These are phyloP conservation scores for Brachymystax lenok DNA, from an alignment of 2,797 vertebrate species.

Conservation along the genomic window DNA sequence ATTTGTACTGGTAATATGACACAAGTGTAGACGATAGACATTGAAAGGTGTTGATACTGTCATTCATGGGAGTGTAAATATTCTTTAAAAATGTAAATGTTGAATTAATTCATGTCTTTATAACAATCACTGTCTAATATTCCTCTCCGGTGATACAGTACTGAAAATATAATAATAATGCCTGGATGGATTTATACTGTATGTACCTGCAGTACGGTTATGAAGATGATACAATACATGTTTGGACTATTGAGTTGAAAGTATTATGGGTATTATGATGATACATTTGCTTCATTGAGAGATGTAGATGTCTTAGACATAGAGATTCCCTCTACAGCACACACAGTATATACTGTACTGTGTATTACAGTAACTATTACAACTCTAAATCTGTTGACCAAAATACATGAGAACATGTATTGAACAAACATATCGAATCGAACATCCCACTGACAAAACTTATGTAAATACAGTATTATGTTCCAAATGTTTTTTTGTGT, in stretches of 20 bases:
- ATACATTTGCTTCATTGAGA: constrained; percentile 28
- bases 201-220: constrained; percentile 28
- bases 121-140: constrained; percentile 46
- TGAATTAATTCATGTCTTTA: constrained; percentile 55
- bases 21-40: constrained; percentile 40
- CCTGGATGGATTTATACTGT: constrained; percentile 5
- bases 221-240: constrained; percentile 40
- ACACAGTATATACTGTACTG: not conserved
- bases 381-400: not conserved
- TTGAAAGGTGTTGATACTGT: constrained; percentile 46
- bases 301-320: constrained; percentile 14
- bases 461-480: not conserved
- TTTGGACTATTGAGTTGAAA: constrained; percentile 47
- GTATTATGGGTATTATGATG: constrained; percentile 46
- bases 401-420: not conserved
- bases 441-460: no score
- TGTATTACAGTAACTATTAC: not conserved
- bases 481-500: not conserved
- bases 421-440: no score
- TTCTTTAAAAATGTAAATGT: constrained; percentile 59
- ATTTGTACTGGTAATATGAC: constrained; percentile 39
- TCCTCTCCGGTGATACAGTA: constrained; percentile 32
- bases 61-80: constrained; percentile 62
- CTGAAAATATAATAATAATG: constrained; percentile 24
- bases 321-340: not conserved